Conservation (phyloP, 1,140 invertebrate genomes). For the Drosophila erecta region DNA sequence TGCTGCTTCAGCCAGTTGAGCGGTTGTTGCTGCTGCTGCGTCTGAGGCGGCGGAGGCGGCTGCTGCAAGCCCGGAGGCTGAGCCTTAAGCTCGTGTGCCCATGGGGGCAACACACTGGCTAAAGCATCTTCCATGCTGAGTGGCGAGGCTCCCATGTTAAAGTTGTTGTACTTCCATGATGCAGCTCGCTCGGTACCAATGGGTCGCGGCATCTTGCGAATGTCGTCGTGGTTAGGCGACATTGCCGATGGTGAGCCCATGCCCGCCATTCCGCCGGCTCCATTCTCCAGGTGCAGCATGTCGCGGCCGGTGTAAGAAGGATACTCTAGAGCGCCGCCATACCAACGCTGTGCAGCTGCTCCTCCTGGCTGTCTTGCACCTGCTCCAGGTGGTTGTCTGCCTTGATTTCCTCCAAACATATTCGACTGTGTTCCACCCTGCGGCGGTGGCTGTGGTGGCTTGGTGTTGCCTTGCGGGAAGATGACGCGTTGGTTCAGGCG, state of each 20-base stretch:
- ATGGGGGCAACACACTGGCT: slow-evolving; percentile 45
- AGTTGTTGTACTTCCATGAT: slow-evolving; percentile 87
- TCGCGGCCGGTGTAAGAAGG: slow-evolving; percentile 70
- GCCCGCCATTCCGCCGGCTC: slow-evolving; percentile 55
- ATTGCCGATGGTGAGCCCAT: slow-evolving; percentile 86
- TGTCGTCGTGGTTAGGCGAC: slow-evolving; percentile 87
- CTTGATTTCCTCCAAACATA: slow-evolving; percentile 57
- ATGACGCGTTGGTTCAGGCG: slow-evolving; percentile 52
- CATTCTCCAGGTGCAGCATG: slow-evolving; percentile 78
- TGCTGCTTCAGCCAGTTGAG: slow-evolving; percentile 73
- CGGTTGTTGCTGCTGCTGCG: slow-evolving; percentile 52
- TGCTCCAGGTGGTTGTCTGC: slow-evolving; percentile 47
- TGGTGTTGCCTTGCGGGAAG: slow-evolving; percentile 58
- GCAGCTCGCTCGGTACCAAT: slow-evolving; percentile 91
- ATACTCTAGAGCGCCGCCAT: slow-evolving; percentile 71
- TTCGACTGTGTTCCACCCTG: slow-evolving; percentile 47
- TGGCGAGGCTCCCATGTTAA: slow-evolving; percentile 52
- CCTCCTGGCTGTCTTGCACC: slow-evolving; percentile 41
- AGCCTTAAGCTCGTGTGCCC: slow-evolving; percentile 62
- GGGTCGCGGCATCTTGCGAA: slow-evolving; percentile 90
- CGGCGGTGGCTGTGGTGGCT: slow-evolving; percentile 33
- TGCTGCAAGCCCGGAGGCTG: slow-evolving; percentile 66
- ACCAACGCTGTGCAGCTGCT: slow-evolving; percentile 68
- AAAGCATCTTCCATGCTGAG: slow-evolving; percentile 59
- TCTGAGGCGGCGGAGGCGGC: slow-evolving; percentile 56